Evolutionary conservation across 2,113 vertebrate genomes (phyloP), one percentile per base, ranked within the genome.

Genomic region (Apus apus): DNA sequence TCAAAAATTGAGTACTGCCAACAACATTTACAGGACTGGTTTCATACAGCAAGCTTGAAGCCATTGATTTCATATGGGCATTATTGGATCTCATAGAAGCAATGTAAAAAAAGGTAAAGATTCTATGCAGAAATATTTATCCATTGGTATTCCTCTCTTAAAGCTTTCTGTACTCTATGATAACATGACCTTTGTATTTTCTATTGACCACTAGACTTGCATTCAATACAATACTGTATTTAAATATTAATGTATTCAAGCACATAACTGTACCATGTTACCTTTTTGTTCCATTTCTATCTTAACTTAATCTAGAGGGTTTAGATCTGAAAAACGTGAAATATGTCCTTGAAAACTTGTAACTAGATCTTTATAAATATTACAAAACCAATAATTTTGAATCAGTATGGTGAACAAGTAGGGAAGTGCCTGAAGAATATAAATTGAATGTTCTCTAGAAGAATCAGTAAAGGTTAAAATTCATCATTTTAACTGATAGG

Each of bases 401-500:
- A 98, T 98, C 95, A 97, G 97, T 98, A 98, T 98, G 96, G 93
- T 65, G 90, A 97, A 90, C 97, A 90, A 96, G 97, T 97, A 97
- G 94, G 91, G 96, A 96, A 97, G 94, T 94, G 92, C 97, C 90
- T 96, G 95, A 98, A 97, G 98, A 98, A 98, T 98, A 98, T 98
- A 97, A 98, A 98, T 98, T 97, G 97, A 98, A 98, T 97, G 94
- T 97, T 98, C 97, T 97, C 97, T 96, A 81, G 96, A 98, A 98
- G 96, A 98, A 98, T 96, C 75, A 38, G 96, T 98, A 98, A 98
- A 98, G 98, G 98, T 98, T 98, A 98, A 98, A 98, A 98, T 98
- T 98, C 97, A 98, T 98, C 98, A 98, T 98, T 98, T 97, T 98
- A 98, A 98, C 98, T 98, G 97, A 98, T 98, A 98, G 97, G 94